Evolutionary conservation across 2,797 vertebrate species (phyloP).

Genomic region (Eptatretus atami): DNA sequence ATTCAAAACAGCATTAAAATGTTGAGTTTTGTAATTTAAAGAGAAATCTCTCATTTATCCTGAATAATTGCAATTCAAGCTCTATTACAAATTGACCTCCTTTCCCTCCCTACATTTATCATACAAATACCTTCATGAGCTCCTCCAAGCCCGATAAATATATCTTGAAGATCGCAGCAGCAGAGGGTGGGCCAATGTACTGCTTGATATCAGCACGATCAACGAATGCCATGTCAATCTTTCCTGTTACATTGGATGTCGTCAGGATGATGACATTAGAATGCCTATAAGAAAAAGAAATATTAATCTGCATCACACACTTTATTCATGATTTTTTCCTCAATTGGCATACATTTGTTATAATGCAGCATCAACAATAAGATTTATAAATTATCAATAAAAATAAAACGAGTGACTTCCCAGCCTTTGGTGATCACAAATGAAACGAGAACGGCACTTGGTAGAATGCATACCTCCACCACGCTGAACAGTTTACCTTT

Average conservation of each 20-base stretch:
- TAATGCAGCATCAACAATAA: too few species aligned
- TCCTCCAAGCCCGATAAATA: conserved; percentile 74
- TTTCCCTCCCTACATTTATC: too few species aligned
- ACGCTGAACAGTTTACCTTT: too few species aligned
- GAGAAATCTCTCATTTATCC: neutral
- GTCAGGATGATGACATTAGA: conserved; percentile 88
- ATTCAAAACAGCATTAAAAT: neutral
- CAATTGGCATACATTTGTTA: too few species aligned
- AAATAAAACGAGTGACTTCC: too few species aligned
- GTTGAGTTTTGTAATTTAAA: neutral
- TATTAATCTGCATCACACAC: neutral
- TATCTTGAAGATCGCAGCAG: conserved; percentile 61
- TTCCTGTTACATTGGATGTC: conserved; percentile 80
- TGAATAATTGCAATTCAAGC: neutral
- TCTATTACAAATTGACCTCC: neutral
- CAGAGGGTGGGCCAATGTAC: conserved; percentile 59
- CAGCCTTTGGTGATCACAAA: too few species aligned
- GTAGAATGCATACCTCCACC: too few species aligned
- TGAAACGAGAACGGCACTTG: too few species aligned
- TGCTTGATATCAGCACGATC: conserved; percentile 92
- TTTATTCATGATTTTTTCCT: too few species aligned
- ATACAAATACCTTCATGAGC: conserved; percentile 50
- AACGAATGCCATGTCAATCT: conserved; percentile 81
- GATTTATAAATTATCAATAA: too few species aligned
- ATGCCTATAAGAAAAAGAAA: conserved; percentile 22